These are phyloP conservation scores for Intellagama lesueurii DNA, from an alignment of 2,797 vertebrate genomes.

Conservation along the genomic window DNA sequence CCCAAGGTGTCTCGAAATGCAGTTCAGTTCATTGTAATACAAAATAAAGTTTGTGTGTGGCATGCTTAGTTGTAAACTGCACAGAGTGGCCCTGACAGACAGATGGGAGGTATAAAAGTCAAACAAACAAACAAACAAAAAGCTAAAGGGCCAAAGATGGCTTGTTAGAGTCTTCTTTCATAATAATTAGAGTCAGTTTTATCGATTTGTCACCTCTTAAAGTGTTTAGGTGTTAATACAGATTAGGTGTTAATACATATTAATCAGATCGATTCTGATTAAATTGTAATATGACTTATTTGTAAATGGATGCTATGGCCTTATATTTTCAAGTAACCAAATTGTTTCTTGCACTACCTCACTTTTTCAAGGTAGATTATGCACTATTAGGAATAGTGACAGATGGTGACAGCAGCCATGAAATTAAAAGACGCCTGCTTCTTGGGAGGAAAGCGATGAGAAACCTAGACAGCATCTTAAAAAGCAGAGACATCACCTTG, in stretches of 20 bases:
- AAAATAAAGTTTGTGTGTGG: not conserved
- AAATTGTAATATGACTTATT: not conserved
- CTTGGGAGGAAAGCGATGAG: too few relatives aligned
- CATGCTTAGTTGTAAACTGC: not conserved
- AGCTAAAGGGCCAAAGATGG: not conserved
- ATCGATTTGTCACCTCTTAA: too few relatives aligned
- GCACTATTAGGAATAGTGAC: constrained; percentile 10
- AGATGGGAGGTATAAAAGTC: too few relatives aligned
- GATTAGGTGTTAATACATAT: too few relatives aligned
- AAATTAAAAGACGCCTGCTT: too few relatives aligned
- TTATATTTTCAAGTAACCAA: not conserved
- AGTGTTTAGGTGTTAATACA: too few relatives aligned
- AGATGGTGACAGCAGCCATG: too few relatives aligned
- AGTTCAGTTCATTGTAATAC: not conserved
- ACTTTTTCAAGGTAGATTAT: not conserved
- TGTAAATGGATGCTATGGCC: not conserved
- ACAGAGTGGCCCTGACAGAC: too few relatives aligned
- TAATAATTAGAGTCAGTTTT: not conserved
- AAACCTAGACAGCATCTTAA: too few relatives aligned
- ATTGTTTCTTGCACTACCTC: not conserved
- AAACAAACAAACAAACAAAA: too few relatives aligned
- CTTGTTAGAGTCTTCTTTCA: not conserved
- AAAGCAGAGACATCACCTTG: too few relatives aligned
- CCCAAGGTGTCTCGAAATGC: too few relatives aligned
- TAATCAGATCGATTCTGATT: not conserved